Evolutionary conservation across 1,140 invertebrate genomes (phyloP).

Genomic region (Zaprionus lachaisei): DNA sequence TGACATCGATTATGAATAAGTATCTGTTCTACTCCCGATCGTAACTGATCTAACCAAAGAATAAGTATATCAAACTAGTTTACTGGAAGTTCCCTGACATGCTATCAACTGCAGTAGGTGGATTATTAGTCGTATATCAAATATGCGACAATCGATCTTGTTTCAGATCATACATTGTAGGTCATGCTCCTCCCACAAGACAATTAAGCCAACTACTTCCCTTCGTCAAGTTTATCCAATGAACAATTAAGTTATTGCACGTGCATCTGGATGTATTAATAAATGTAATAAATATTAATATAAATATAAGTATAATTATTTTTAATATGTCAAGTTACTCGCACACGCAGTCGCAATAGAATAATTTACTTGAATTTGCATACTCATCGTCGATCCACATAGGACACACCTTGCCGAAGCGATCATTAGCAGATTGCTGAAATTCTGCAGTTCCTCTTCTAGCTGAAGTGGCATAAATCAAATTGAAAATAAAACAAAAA

Average conservation of each 20-base stretch:
- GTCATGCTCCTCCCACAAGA: not conserved
- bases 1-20: no score
- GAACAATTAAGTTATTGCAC: not conserved
- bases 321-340: not conserved
- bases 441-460: conserved; percentile 36
- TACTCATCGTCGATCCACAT: conserved; percentile 31
- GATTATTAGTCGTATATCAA: not conserved
- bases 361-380: conserved; percentile 39
- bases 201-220: not conserved
- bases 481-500: conserved; percentile 18
- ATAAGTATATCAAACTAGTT: not conserved
- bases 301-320: not conserved
- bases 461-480: conserved; percentile 16
- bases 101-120: not conserved
- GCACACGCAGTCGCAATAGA: not conserved
- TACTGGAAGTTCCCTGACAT: not conserved
- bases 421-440: conserved; percentile 42
- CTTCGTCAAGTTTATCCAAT: not conserved
- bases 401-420: conserved; percentile 13
- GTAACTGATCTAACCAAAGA: not conserved
- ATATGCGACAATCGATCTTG: not conserved
- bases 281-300: not conserved
- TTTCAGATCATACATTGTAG: not conserved
- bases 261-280: not conserved
- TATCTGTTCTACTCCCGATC: not conserved